A percentile compares a stretch with the other conserved stretches of the same genome.
Conservation (phyloP, 2,888 invertebrate species). For the Lysandra coridon region DNA sequence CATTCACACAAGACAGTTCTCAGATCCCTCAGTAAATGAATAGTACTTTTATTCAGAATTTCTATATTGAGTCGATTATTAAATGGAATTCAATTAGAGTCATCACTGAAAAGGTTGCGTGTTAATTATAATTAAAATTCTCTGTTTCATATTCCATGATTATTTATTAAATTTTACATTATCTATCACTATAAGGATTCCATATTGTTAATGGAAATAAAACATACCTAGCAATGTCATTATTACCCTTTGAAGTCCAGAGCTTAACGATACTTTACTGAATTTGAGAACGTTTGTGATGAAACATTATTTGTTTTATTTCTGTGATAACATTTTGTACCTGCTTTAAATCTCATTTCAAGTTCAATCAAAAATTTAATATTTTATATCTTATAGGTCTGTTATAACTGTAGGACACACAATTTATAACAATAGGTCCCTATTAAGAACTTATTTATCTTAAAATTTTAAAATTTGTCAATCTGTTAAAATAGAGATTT, state of each 20-base stretch:
- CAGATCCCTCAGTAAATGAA: neutral
- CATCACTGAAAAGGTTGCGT: neutral
- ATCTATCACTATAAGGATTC: neutral
- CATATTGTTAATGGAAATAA: neutral
- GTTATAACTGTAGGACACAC: too few species aligned
- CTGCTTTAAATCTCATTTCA: too few species aligned
- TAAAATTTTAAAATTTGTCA: too few species aligned
- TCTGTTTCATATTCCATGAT: neutral
- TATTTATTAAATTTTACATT: neutral
- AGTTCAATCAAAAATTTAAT: too few species aligned
- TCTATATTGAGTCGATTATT: conserved; percentile 6
- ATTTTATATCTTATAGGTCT: too few species aligned
- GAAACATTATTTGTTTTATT: neutral
- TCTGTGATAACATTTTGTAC: too few species aligned
- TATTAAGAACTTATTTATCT: too few species aligned
- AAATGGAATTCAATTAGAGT: neutral
- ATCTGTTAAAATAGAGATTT: too few species aligned
- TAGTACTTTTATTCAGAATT: conserved; percentile 1
- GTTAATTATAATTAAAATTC: conserved; percentile 35
- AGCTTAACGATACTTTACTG: conserved; percentile 44
- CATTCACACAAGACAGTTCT: neutral
- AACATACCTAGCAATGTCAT: neutral
- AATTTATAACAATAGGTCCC: too few species aligned
- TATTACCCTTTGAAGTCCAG: conserved; percentile 49
- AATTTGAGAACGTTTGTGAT: neutral